phyloP scores from a whole-genome alignment of 1,140 invertebrate genomes.

The Sarcophaga bullata region DNA sequence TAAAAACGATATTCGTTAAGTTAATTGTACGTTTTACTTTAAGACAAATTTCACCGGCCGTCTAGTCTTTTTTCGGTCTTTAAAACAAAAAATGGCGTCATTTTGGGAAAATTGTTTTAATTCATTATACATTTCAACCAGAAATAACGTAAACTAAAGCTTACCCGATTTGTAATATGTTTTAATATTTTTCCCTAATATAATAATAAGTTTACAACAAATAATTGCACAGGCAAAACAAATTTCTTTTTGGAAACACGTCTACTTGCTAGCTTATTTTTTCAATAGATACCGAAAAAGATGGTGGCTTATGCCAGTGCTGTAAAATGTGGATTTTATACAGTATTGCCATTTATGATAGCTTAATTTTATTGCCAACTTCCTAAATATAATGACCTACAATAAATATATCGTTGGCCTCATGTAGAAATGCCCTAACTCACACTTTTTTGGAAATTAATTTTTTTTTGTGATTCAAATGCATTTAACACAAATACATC shows the following conservation, averaged over 20 bases:
- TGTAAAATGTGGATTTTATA: neutral
- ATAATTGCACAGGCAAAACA: neutral
- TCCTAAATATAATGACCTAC: no score
- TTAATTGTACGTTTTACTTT: neutral
- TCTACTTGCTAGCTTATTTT: neutral
- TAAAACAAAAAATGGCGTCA: constrained; percentile 22
- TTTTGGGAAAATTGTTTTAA: constrained; percentile 1
- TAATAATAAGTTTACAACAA: constrained; percentile 8
- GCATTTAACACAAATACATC: no score
- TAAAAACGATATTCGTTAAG: no score
- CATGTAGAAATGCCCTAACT: no score
- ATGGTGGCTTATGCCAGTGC: neutral
- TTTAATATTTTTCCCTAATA: neutral
- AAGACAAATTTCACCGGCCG: constrained; percentile 15
- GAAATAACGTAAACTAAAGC: neutral
- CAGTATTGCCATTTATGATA: no score
- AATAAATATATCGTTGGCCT: no score
- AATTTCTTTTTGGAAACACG: constrained; percentile 27
- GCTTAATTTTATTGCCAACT: no score
- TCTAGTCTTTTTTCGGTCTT: neutral
- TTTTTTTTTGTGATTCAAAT: no score
- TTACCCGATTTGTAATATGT: neutral
- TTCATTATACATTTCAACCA: neutral
- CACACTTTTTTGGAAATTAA: no score
- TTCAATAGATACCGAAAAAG: constrained; percentile 38